These are phyloP conservation scores for Dasyprocta punctata DNA, from an alignment of 2,113 vertebrate species.

Conservation along the genomic window DNA sequence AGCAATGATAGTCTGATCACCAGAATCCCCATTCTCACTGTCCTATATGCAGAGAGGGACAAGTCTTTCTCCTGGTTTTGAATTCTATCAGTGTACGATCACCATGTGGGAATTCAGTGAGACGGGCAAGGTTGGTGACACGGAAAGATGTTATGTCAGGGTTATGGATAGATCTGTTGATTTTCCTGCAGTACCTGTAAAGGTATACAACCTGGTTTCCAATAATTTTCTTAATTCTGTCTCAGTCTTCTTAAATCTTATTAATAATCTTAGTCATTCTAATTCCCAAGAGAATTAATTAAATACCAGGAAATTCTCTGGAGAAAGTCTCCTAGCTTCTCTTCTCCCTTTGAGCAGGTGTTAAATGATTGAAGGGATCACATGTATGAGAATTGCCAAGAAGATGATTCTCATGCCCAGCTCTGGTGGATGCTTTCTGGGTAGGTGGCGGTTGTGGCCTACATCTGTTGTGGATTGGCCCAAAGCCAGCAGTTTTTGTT, in stretches of 20 bases:
- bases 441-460: slow-evolving; percentile 58
- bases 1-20: background rate
- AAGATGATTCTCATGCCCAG: slow-evolving; percentile 65
- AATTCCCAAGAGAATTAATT: slow-evolving; percentile 37
- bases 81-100: background rate
- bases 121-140: background rate
- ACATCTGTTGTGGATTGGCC: slow-evolving; percentile 68
- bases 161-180: background rate
- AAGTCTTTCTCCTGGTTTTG: background rate
- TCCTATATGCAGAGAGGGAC: background rate
- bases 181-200: background rate
- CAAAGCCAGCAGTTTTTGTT: slow-evolving; percentile 63
- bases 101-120: background rate
- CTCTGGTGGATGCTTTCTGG: slow-evolving; percentile 36
- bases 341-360: background rate
- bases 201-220: background rate
- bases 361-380: background rate
- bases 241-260: background rate
- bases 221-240: slow-evolving; percentile 33
- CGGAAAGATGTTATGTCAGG: background rate
- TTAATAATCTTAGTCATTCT: background rate
- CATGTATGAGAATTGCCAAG: slow-evolving; percentile 59
- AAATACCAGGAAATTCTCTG: background rate
- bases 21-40: background rate
- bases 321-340: background rate